Conservation (phyloP, 2,113 vertebrate genomes). For the Myrmecophaga tridactyla region DNA sequence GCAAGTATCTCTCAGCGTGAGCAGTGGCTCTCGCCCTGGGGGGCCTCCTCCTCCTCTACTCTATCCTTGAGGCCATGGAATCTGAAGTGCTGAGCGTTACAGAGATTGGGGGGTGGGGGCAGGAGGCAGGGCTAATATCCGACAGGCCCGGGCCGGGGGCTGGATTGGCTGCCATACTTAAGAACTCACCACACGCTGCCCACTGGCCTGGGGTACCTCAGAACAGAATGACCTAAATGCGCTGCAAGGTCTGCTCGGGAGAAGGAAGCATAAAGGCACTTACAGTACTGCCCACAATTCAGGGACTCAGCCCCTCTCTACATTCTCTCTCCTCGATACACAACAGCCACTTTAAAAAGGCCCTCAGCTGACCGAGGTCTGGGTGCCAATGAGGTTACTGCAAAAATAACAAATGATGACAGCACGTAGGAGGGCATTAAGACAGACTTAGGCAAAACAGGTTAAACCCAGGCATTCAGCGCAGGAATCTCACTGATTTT, state of each 20-base stretch:
- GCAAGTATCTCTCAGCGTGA: neutral
- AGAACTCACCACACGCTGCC: neutral
- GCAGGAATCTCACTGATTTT: neutral
- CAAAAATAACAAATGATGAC: neutral
- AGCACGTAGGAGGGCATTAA: neutral
- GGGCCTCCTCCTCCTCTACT: no score
- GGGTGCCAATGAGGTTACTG: neutral
- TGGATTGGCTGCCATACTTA: neutral
- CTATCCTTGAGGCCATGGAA: no score
- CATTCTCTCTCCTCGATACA: neutral
- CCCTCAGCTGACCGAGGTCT: neutral
- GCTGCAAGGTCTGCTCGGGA: neutral
- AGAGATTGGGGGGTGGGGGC: neutral
- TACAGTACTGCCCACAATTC: neutral
- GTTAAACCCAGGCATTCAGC: neutral
- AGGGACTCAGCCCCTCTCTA: neutral
- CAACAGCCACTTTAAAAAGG: neutral
- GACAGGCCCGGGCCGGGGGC: neutral
- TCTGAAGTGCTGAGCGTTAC: no score
- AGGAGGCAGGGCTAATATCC: neutral
- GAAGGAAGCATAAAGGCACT: neutral
- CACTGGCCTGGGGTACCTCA: neutral
- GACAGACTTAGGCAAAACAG: neutral
- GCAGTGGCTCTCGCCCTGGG: neutral
- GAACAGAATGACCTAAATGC: neutral